Evolutionary conservation across 2,113 vertebrate genomes (phyloP).

Genomic region (Girardinichthys multiradiatus): DNA sequence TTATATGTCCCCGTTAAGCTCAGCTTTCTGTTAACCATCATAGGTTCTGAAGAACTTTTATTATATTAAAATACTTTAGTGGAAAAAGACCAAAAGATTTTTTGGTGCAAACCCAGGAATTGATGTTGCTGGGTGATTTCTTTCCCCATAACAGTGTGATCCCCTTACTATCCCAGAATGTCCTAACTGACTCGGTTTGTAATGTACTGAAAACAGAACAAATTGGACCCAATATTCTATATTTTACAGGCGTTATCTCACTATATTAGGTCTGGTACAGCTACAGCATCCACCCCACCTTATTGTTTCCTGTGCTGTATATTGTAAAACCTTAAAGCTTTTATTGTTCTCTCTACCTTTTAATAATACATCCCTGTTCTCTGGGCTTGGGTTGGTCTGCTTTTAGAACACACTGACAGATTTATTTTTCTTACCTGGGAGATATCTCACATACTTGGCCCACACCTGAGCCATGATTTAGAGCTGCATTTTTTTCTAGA

Average conservation of each 20-base stretch:
- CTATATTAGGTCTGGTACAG: background rate
- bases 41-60: no score
- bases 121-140: no score
- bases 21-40: no score
- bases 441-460: constrained; percentile 41
- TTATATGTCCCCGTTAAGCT: no score
- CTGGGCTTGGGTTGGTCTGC: background rate
- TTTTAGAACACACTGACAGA: constrained; percentile 38
- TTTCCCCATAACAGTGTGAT: no score
- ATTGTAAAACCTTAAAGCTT: background rate
- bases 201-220: background rate
- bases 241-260: background rate
- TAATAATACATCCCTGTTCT: background rate
- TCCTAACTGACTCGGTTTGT: background rate
- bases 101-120: no score
- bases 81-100: no score
- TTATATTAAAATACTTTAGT: no score
- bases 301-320: background rate
- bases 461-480: constrained; percentile 35
- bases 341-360: background rate
- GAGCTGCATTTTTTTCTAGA: constrained; percentile 44
- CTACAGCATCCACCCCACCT: no score
- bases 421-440: constrained; percentile 24
- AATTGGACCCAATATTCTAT: background rate
- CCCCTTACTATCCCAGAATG: no score